phyloP scores from a whole-genome alignment of 2,797 vertebrate species.

The Anguilla pacifica region DNA sequence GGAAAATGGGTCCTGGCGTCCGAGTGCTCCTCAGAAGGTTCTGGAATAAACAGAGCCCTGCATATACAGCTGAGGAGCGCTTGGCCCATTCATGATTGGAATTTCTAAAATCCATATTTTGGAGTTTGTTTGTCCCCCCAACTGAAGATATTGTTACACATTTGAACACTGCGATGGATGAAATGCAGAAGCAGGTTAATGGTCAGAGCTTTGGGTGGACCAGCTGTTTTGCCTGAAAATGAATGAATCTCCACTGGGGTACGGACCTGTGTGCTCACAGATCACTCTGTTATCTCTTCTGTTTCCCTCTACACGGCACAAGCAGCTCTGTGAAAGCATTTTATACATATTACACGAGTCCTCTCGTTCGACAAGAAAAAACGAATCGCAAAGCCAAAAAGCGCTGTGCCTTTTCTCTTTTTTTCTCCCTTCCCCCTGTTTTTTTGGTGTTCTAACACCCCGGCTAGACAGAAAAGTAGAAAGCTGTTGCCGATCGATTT shows the following conservation, averaged over 20 bases:
- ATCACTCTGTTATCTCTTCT: background rate
- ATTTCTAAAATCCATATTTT: background rate
- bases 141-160: background rate
- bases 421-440: conserved; percentile 25
- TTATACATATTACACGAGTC: conserved; percentile 13
- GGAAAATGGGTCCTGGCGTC: background rate
- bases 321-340: conserved; percentile 17
- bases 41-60: background rate
- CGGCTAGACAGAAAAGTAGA: conserved; percentile 41
- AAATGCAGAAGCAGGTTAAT: background rate
- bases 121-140: background rate
- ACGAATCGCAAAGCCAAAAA: conserved; percentile 47
- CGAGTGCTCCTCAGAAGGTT: background rate
- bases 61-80: background rate
- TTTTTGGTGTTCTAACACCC: conserved; percentile 50
- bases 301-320: conserved; percentile 9
- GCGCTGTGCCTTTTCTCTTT: conserved; percentile 5
- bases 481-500: conserved; percentile 70
- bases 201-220: conserved; percentile 5
- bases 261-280: conserved; percentile 20
- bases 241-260: background rate
- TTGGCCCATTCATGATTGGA: background rate
- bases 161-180: conserved; percentile 1
- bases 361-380: conserved; percentile 42
- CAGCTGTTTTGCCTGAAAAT: background rate